phyloP scores from a whole-genome alignment of 2,113 vertebrate genomes.

The Pomatorhinus ruficollis region DNA sequence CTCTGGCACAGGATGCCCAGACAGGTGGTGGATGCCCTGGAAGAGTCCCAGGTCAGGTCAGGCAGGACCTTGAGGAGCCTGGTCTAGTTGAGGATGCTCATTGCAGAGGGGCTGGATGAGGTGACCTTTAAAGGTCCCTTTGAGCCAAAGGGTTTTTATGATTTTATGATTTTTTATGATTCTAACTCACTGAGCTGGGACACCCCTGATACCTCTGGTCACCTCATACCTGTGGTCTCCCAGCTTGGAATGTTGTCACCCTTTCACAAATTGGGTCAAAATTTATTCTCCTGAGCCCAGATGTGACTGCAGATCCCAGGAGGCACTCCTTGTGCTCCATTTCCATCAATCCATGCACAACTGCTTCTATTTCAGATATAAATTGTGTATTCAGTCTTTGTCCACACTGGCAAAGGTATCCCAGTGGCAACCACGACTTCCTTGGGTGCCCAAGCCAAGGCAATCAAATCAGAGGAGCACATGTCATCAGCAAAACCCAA shows the following conservation, averaged over 20 bases:
- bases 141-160: too few relatives aligned
- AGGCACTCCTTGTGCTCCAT: background rate
- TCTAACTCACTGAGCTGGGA: background rate
- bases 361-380: background rate
- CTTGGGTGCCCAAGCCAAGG: background rate
- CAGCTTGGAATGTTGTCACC: background rate
- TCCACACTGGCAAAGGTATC: background rate
- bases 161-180: background rate
- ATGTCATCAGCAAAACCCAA: background rate
- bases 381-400: background rate
- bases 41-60: background rate
- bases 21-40: background rate
- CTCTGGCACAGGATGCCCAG: background rate
- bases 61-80: background rate
- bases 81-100: rapidly evolving
- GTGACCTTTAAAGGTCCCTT: too few relatives aligned
- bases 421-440: background rate
- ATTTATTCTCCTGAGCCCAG: background rate
- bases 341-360: background rate
- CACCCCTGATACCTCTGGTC: too few relatives aligned
- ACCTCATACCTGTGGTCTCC: rapidly evolving
- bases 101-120: rapidly evolving
- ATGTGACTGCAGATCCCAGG: background rate
- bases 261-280: background rate
- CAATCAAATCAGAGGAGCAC: background rate